Evolutionary conservation across 2,888 invertebrate species (phyloP).

Genomic region (Ypsolopha scabrella): DNA sequence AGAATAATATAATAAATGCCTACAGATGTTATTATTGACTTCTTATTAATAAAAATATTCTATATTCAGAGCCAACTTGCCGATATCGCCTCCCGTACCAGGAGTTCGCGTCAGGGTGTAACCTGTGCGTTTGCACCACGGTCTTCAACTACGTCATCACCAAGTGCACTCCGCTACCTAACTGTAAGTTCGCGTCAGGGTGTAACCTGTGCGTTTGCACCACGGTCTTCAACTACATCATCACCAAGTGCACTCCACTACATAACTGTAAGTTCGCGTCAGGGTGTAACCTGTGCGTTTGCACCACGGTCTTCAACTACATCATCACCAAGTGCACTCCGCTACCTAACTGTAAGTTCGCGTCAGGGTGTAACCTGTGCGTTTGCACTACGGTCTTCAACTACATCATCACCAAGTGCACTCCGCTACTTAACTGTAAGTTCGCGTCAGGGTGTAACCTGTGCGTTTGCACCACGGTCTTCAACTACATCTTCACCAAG

Average conservation of each 20-base stretch:
- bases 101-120: slow-evolving; percentile 16
- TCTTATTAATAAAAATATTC: not conserved
- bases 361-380: slow-evolving; percentile 16
- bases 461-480: slow-evolving; percentile 19
- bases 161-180: slow-evolving; percentile 14
- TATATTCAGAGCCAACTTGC: slow-evolving; percentile 19
- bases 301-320: slow-evolving; percentile 18
- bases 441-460: slow-evolving; percentile 14
- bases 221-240: slow-evolving; percentile 18
- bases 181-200: slow-evolving; percentile 16
- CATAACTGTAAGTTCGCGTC: slow-evolving; percentile 16
- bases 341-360: slow-evolving; percentile 16
- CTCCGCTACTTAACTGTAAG: slow-evolving; percentile 14
- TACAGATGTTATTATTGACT: too few species aligned
- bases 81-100: slow-evolving; percentile 15
- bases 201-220: slow-evolving; percentile 19
- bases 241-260: slow-evolving; percentile 17
- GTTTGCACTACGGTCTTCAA: slow-evolving; percentile 18
- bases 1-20: too few species aligned
- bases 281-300: slow-evolving; percentile 18
- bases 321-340: slow-evolving; percentile 19
- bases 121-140: slow-evolving; percentile 17
- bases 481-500: slow-evolving; percentile 12
- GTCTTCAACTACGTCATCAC: slow-evolving; percentile 21
- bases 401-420: slow-evolving; percentile 20